phyloP scores from a whole-genome alignment of 2,797 vertebrate genomes.

The Crypturellus tataupa region DNA sequence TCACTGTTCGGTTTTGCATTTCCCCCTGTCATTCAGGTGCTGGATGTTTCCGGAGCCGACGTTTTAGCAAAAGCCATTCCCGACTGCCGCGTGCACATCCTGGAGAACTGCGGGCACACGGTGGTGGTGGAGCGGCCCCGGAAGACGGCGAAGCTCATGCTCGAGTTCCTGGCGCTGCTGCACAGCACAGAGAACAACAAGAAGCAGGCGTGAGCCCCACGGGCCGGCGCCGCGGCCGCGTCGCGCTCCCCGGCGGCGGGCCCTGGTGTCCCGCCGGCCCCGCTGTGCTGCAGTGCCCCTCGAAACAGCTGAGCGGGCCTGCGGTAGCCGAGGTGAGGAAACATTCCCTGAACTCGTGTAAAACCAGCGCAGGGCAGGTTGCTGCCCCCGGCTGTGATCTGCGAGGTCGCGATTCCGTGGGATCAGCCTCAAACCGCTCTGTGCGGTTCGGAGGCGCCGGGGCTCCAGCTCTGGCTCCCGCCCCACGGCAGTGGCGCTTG shows the following conservation, averaged over 20 bases:
- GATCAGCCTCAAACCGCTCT: no score
- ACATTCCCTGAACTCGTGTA: background rate
- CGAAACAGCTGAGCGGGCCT: no score
- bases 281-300: no score
- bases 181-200: slow-evolving; percentile 83
- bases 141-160: slow-evolving; percentile 89
- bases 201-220: slow-evolving; percentile 82
- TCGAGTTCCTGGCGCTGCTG: slow-evolving; percentile 85
- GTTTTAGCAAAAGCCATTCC: slow-evolving; percentile 83
- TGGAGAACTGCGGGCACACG: slow-evolving; percentile 93
- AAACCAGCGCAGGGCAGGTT: background rate
- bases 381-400: no score
- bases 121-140: slow-evolving; percentile 92
- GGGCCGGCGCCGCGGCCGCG: background rate
- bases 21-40: slow-evolving; percentile 79
- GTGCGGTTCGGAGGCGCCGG: no score
- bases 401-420: no score
- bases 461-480: no score
- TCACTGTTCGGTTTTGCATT: background rate
- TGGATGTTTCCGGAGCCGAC: slow-evolving; percentile 90
- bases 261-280: no score
- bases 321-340: no score
- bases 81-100: slow-evolving; percentile 85
- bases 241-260: no score
- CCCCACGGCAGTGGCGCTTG: no score